Evolutionary conservation across 2,113 vertebrate species (phyloP), one percentile per base, ranked within the genome.

Genomic region (Apteryx owenii): DNA sequence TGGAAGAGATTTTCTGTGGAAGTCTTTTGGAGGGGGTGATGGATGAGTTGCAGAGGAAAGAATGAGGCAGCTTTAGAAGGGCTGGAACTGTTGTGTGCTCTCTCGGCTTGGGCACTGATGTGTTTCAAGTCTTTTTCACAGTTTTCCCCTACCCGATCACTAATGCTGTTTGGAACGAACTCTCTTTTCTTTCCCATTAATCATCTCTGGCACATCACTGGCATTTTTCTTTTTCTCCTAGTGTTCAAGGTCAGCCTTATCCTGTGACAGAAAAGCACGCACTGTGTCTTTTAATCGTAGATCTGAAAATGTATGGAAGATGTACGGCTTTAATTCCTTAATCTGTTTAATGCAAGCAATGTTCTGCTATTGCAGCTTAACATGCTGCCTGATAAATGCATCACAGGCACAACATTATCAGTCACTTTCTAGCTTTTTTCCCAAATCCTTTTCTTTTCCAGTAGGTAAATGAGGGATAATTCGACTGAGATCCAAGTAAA

Each of bases 241-340:
- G 20, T 68, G 36, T 36, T 88, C 94, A 78, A 56, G 93, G 96
- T 68, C 95, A 95, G 76, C 86, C 73, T 95, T 62, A 40, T 62
- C 85, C 90, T 29, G 3, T 85, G 89, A 68, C 90, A 97, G 82
- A 77, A 81, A 77, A 86, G 71, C 73, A 88, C 69, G 25, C 80
- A 42, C 75, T 65, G 62, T 78, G 69, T 65, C 94, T 97, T 89
- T 92, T 92, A 97, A 26, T 95, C 16, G 1, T 31, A 90, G 88
- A 88, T 93, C 95, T 96, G 92, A 85, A 89, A 96, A 85, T 21
- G n/a, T 51, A 79, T n/a, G 73, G 50, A 75, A 85, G 89, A 82
- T 65, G 44, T 73, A 70, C 23, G 4, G 40, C 76, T 97, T 91
- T 83, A 94, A 93, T 96, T 93, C 84, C 93, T 92, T 89, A 85